Evolutionary conservation across 1,140 invertebrate genomes (phyloP).

Genomic region (Caenorhabditis briggsae): DNA sequence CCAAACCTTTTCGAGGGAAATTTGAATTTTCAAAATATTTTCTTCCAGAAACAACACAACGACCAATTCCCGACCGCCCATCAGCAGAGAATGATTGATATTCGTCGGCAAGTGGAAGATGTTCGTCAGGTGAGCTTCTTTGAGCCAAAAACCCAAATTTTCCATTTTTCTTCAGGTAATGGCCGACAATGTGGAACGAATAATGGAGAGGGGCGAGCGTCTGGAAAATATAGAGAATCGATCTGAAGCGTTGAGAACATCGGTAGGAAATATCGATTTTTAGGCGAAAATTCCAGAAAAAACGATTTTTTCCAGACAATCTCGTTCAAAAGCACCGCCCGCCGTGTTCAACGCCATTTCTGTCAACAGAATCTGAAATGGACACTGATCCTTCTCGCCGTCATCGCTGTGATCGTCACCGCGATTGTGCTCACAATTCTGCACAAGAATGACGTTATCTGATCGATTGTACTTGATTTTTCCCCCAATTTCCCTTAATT

Average conservation of each 20-base stretch:
- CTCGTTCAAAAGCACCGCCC: slow-evolving; percentile 56
- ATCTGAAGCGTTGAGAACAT: slow-evolving; percentile 39
- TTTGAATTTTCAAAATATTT: not conserved
- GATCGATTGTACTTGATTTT: not conserved
- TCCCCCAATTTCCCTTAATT: not conserved
- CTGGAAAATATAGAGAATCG: slow-evolving; percentile 54
- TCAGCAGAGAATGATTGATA: slow-evolving; percentile 41
- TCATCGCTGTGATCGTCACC: slow-evolving; percentile 5
- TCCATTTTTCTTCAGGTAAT: slow-evolving; percentile 44
- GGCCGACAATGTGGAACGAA: slow-evolving; percentile 58
- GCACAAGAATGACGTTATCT: not conserved
- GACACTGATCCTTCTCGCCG: slow-evolving; percentile 39
- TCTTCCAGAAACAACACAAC: slow-evolving; percentile 46
- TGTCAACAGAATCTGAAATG: slow-evolving; percentile 60
- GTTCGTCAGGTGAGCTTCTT: slow-evolving; percentile 20
- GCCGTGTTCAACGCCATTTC: slow-evolving; percentile 60
- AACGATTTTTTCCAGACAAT: slow-evolving; percentile 28
- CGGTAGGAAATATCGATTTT: slow-evolving; percentile 24
- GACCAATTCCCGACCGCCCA: slow-evolving; percentile 1
- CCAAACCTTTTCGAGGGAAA: not conserved
- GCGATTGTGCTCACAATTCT: slow-evolving; percentile 41
- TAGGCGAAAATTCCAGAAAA: not conserved
- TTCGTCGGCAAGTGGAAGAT: slow-evolving; percentile 25
- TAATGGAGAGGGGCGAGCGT: slow-evolving; percentile 58
- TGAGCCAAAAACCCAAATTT: not conserved